Evolutionary conservation across 2,113 vertebrate genomes (phyloP).

Genomic region (Sinocyclocheilus grahami): DNA sequence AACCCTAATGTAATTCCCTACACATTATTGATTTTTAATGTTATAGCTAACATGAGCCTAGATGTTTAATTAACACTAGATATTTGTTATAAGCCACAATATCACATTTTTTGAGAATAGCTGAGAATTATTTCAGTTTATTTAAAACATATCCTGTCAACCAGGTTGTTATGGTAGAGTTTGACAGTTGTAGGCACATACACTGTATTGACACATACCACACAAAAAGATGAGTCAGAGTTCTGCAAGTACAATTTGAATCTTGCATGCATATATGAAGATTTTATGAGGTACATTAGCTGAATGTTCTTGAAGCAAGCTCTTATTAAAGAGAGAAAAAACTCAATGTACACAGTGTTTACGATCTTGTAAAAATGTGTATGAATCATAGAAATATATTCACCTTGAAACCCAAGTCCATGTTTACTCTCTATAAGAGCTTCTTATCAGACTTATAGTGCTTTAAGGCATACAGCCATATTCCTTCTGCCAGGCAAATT

Average conservation of each 20-base stretch:
- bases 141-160: not conserved
- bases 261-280: not conserved
- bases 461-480: not conserved
- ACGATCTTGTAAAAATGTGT: not conserved
- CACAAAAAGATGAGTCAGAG: slow-evolving; percentile 1
- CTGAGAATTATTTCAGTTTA: not conserved
- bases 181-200: not conserved
- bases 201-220: slow-evolving; percentile 5
- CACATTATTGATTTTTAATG: not conserved
- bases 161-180: not conserved
- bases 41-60: not conserved
- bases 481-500: not conserved
- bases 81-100: not conserved
- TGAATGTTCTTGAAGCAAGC: not conserved
- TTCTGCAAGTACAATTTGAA: not conserved
- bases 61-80: slow-evolving; percentile 1
- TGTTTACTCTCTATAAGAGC: not conserved
- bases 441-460: not conserved
- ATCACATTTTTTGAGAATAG: not conserved
- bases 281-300: not conserved
- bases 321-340: not conserved
- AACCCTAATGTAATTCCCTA: not conserved
- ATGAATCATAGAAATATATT: not conserved
- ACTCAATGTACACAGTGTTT: not conserved
- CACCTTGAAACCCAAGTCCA: not conserved